phyloP scores from a whole-genome alignment of 2,888 invertebrate genomes.

The Agrypnus murinus region DNA sequence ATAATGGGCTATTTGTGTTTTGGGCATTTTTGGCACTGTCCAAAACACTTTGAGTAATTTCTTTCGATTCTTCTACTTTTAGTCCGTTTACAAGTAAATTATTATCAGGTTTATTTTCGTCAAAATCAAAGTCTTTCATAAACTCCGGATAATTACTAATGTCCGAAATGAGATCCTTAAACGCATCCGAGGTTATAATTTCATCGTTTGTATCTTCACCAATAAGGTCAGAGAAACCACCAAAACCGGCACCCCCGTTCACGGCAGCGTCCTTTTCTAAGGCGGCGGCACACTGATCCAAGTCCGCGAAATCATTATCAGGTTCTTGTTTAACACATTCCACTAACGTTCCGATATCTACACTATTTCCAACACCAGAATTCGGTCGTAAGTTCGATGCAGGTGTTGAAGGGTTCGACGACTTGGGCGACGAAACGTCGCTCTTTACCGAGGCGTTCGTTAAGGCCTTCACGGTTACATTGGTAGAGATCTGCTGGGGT shows the following conservation, averaged over 20 bases:
- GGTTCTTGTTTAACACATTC: constrained; percentile 82
- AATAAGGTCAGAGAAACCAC: constrained; percentile 86
- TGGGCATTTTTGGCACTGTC: constrained; percentile 57
- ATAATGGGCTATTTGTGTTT: constrained; percentile 63
- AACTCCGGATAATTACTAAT: constrained; percentile 89
- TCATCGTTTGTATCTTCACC: constrained; percentile 89
- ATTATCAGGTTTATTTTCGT: constrained; percentile 72
- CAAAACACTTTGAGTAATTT: constrained; percentile 58
- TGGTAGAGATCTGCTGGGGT: constrained; percentile 92
- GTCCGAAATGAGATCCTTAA: constrained; percentile 91
- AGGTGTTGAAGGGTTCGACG: constrained; percentile 71
- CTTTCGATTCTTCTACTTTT: constrained; percentile 68
- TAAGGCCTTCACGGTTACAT: constrained; percentile 91
- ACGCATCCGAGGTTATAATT: constrained; percentile 82
- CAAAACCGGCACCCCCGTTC: constrained; percentile 82
- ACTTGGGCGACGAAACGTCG: constrained; percentile 74
- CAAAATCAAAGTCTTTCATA: constrained; percentile 87
- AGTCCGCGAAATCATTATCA: constrained; percentile 89
- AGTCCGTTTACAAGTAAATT: constrained; percentile 58
- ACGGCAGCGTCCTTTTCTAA: constrained; percentile 88
- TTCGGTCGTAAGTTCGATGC: constrained; percentile 63
- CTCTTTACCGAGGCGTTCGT: constrained; percentile 81
- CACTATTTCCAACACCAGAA: constrained; percentile 67
- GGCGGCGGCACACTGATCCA: constrained; percentile 89
- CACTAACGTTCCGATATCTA: constrained; percentile 79